Percentiles rank a stretch among this genome's conserved stretches.
Evolutionary conservation across 2,888 invertebrate genomes (phyloP).

Genomic region (Eremobia ochroleuca): DNA sequence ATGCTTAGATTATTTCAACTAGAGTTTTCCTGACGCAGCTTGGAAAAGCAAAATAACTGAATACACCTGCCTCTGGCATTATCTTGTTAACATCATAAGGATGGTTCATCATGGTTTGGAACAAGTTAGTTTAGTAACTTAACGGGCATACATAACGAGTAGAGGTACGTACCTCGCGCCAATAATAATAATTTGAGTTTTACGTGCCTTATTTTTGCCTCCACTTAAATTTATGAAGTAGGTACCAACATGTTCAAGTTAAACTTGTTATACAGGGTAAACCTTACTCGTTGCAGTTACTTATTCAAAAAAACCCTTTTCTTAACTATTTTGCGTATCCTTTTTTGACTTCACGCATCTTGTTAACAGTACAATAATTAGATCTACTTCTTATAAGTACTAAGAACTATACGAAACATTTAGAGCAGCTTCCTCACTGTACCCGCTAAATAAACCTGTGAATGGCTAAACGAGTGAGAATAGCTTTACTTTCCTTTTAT

Average conservation of each 20-base stretch:
- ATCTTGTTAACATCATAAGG: conserved; percentile 41
- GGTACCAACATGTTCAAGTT: not conserved
- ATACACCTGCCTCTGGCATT: conserved; percentile 30
- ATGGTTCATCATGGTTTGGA: conserved; percentile 35
- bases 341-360: not conserved
- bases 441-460: conserved; percentile 58
- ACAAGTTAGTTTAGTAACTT: conserved; percentile 29
- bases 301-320: not conserved
- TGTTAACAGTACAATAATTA: not conserved
- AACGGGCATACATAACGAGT: not conserved
- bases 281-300: too few relatives aligned
- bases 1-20: conserved; percentile 42
- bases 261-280: not conserved
- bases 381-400: not conserved
- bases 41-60: conserved; percentile 12
- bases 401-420: conserved; percentile 36
- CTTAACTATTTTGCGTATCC: not conserved
- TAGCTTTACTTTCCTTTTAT: conserved; percentile 78
- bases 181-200: not conserved
- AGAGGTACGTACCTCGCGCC: not conserved
- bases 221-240: not conserved
- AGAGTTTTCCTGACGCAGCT: conserved; percentile 37
- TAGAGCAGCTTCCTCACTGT: conserved; percentile 10
- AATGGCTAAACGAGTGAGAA: conserved; percentile 71
- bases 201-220: too few relatives aligned